Evolutionary conservation across 37 sponge, comb jelly and placozoan species (phyloP).

Genomic region (Oscarella lobularis): DNA sequence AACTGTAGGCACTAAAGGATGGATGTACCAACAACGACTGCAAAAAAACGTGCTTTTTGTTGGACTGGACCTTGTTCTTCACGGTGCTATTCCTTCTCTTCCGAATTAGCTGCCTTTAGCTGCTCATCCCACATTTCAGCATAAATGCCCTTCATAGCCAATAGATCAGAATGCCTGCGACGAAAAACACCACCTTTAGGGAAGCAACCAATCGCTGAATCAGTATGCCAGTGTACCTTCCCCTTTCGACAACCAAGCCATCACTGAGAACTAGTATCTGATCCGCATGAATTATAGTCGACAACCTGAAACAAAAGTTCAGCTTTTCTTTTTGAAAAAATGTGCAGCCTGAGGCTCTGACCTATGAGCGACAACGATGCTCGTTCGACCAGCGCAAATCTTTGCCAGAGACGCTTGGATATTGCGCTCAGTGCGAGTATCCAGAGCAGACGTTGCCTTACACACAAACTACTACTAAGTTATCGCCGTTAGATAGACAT

Average conservation of each 20-base stretch:
- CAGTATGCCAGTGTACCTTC: conserved; percentile 15
- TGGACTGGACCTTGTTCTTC: no score
- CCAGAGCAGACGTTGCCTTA: conserved; percentile 92
- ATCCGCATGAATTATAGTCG: conserved; percentile 90
- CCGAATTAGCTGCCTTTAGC: conserved; percentile 31
- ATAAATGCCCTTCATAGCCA: conserved; percentile 56
- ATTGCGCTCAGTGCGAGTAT: conserved; percentile 89
- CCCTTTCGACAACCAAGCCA: conserved; percentile 16
- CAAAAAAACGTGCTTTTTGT: no score
- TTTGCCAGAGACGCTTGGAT: conserved; percentile 74
- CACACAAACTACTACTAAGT: not conserved
- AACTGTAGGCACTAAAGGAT: no score
- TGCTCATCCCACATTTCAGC: conserved; percentile 86
- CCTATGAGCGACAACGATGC: conserved; percentile 90
- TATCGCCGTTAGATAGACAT: not conserved
- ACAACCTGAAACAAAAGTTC: no score
- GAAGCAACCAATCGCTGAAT: no score
- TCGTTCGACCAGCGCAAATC: conserved; percentile 79
- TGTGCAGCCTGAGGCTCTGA: no score
- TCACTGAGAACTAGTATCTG: conserved; percentile 85
- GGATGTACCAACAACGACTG: no score
- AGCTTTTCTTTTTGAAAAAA: no score
- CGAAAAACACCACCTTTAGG: no score
- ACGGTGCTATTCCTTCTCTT: no score
- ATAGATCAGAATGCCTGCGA: conserved; percentile 68